Evolutionary conservation across 1,140 invertebrate species (phyloP), one percentile per base, ranked within the genome.

Genomic region (Ylistrum balloti): DNA sequence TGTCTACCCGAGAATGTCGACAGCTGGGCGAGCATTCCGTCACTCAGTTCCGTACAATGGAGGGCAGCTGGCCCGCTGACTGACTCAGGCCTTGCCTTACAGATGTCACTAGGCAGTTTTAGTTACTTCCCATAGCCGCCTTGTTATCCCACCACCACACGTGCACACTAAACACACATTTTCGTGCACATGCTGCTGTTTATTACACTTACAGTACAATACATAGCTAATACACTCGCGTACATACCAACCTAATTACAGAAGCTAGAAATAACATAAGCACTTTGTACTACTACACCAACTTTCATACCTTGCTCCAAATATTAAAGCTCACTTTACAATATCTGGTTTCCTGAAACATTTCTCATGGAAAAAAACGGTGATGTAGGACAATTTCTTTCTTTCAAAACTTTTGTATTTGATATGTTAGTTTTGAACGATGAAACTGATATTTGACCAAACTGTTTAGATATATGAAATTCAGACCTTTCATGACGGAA

Each of bases 61-160:
- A 22, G 56, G 56, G 22, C 56, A 74, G 56, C 56, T 74, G 56
- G 56, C 56, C 56, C 28, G 56, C n/a, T 74, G 56, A 74, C n/a
- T 74, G 56, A 74, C 56, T 74, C 56, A 74, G 56, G 7, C 56
- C n/a, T 74, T 9, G 56, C 56, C 22, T 22, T 28, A 74, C 56
- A 74, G 22, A 74, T 74, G 56, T 74, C 56, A 74, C 56, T 74
- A n/a, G n/a, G 56, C 56, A 74, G 56, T 74, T 74, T n/a, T n/a
- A n/a, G n/a, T n/a, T 28, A 74, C 22, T 28, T 74, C 56, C 2
- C 56, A 74, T 28, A 45, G 41, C 41, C 17, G 41, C 41, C 7
- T 45, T 45, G 41, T 45, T 45, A 45, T 45, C 41, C 22, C 22
- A 48, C 45, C 56, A 28, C 17, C 56, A 28, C 56, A 74, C 56